These are phyloP conservation scores for Halocynthia aurantium DNA, from an alignment of 23 tunicate species.

Conservation along the genomic window DNA sequence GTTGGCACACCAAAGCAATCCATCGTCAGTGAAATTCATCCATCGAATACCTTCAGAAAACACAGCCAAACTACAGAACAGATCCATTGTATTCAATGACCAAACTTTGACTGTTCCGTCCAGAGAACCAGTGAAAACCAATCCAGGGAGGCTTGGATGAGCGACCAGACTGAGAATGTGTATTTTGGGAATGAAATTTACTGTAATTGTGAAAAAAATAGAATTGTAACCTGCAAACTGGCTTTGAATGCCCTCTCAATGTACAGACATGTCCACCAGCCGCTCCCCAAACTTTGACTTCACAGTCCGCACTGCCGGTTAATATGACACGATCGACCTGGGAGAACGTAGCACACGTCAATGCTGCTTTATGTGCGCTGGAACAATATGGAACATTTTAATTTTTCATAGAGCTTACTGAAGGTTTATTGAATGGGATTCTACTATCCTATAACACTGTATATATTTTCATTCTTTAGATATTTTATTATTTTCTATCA, in stretches of 20 bases:
- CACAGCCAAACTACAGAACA: slow-evolving; percentile 43
- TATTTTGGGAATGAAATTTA: background rate
- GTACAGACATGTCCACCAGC: slow-evolving; percentile 58
- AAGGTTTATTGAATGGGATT: no score
- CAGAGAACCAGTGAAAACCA: slow-evolving; percentile 48
- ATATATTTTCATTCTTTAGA: no score
- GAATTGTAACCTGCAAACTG: slow-evolving; percentile 39
- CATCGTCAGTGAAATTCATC: slow-evolving; percentile 53
- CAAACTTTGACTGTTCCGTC: slow-evolving; percentile 74
- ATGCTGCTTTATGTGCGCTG: slow-evolving; percentile 59
- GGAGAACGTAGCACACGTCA: slow-evolving; percentile 50
- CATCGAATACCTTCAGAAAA: slow-evolving; percentile 41
- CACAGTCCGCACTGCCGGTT: slow-evolving; percentile 55
- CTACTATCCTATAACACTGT: no score
- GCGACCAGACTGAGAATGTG: slow-evolving; percentile 32
- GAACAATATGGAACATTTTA: no score
- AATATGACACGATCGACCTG: slow-evolving; percentile 13
- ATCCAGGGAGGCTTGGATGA: slow-evolving; percentile 34
- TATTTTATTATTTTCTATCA: no score
- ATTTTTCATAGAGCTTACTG: no score
- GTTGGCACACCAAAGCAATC: slow-evolving; percentile 62
- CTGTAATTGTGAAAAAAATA: background rate
- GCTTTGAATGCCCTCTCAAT: slow-evolving; percentile 56
- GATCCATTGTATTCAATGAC: slow-evolving; percentile 61
- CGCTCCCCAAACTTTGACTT: slow-evolving; percentile 64